Evolutionary conservation across 2,113 vertebrate species (phyloP), one percentile per base, ranked within the genome.

Genomic region (Chaenocephalus aceratus): DNA sequence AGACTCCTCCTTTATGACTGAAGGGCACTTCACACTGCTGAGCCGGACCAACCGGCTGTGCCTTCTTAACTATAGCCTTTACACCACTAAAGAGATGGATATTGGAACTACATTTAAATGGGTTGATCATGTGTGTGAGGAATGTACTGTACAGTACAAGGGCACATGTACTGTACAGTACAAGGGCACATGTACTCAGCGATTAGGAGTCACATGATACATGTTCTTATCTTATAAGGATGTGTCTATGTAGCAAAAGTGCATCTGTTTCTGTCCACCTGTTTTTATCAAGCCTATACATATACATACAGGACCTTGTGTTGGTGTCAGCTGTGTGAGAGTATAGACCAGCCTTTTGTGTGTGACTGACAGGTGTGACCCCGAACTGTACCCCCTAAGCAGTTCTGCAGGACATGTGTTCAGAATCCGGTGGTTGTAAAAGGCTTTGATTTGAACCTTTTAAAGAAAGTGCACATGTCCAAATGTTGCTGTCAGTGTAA

Each of bases 301-400:
- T 87, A 53, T 71, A 79, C 61, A 61, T 80, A 64, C 64, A 80
- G 57, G 36, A 75, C 3, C 91, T 92, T 85, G 85, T 92, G 92
- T 80, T 60, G 0, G 59, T 63, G 85, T 75, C 92, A 92, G 85
- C 82, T 93, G 93, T 73, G 59, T 69, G 58, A 53, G 56, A 10
- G 63, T 72, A 84, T 84, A 88, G 79, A 74, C 30, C 65, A 59
- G 89, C 75, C 82, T 73, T 84, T 93, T 93, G 88, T 86, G 16
- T 90, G 54, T 84, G 72, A 76, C 76, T 84, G 85, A 89, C 91
- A 93, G 91, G 85, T 94, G 93, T 77, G 79, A 78, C 78, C 83
- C 72, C 52, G 56, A 70, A 77, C 51, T 57, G 64, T 63, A 49
- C 65, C 75, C 77, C 3, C 61, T 54, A 52, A 61, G 48, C 69